Base-by-base conservation (phyloP, 2,888 invertebrate genomes). In the Emesis furor region DNA sequence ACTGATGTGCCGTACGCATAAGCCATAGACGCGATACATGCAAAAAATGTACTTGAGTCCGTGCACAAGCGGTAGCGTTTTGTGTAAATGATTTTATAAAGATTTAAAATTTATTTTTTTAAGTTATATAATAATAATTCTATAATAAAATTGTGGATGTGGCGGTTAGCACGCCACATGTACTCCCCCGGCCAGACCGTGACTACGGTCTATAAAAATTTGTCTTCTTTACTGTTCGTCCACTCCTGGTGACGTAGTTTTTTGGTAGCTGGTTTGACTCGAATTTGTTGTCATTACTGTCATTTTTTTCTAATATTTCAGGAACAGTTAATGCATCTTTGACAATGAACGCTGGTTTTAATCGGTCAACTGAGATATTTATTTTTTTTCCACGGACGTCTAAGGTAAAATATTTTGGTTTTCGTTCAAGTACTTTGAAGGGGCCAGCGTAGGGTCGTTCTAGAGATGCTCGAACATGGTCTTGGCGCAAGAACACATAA, bases 361-460 rank as follows among this genome's bases (percentile, higher is more conserved):
- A 32, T 10, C 83, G 69, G 69, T 83, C 79, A n/a, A 83, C 67
- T 3, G 80, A 42, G 8, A 83, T 46, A 10, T 51, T 72, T 3
- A 46, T 65, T 12, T 8, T 69, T 39, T 72, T 78, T 3, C 78
- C 82, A 12, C 73, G 37, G 8, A 82, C 68, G 7, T 79, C 77
- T 10, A 80, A 73, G 42, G 72, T 69, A 14, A 82, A 24, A 1
- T 32, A 67, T 39, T 78, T 80, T 17, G 24, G 39, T 1, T 78
- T 39, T 1, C 78, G 74, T n/a, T 65, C 32, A 0, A 83, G 12
- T 8, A 85, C 76, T 46, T 73, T 78, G 59, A 80, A 85, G 10
- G 85, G 82, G 10, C 85, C 84, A 14, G 65, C 17, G 17, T 85
- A 85, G 5, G 85, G 76, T 32, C 80, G 65, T 76, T 85, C 69